Evolutionary conservation across 2,888 invertebrate species (phyloP).

Genomic region (Imbricaverruca yamaguchii): DNA sequence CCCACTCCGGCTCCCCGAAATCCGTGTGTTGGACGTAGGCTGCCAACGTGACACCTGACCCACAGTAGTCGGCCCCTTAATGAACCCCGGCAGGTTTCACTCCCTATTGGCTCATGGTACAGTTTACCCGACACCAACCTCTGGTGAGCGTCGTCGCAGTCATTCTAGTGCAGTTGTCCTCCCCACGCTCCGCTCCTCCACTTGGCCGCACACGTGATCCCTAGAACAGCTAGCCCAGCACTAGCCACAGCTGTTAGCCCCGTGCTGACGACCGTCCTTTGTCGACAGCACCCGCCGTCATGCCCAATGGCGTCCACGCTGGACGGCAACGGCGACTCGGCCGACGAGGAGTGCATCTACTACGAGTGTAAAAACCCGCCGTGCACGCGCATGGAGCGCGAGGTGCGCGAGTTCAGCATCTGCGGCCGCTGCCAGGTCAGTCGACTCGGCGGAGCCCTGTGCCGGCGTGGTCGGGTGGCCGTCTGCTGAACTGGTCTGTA

Average conservation of each 20-base stretch:
- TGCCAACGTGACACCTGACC: too few relatives aligned
- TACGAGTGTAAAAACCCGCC: conserved; percentile 49
- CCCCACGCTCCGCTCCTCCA: not conserved
- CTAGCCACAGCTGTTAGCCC: too few relatives aligned
- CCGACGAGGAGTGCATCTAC: conserved; percentile 42
- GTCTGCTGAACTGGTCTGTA: too few relatives aligned
- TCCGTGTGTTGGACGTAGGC: too few relatives aligned
- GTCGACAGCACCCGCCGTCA: not conserved
- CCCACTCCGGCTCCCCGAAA: too few relatives aligned
- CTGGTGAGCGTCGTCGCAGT: not conserved
- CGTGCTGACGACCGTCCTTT: too few relatives aligned
- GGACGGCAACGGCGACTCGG: conserved; percentile 36
- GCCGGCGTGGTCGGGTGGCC: not conserved
- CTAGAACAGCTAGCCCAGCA: too few relatives aligned
- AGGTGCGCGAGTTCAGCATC: conserved; percentile 47
- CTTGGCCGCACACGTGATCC: too few relatives aligned
- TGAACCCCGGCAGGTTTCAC: too few relatives aligned
- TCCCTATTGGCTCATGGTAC: too few relatives aligned
- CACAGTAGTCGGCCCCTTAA: too few relatives aligned
- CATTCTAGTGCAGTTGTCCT: not conserved
- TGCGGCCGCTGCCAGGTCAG: conserved; percentile 46
- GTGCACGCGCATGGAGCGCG: conserved; percentile 47
- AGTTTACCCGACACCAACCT: not conserved
- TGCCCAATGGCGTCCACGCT: not conserved
- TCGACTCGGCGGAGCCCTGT: not conserved